phyloP scores from a whole-genome alignment of 2,797 vertebrate genomes.

The Gouania willdenowi region DNA sequence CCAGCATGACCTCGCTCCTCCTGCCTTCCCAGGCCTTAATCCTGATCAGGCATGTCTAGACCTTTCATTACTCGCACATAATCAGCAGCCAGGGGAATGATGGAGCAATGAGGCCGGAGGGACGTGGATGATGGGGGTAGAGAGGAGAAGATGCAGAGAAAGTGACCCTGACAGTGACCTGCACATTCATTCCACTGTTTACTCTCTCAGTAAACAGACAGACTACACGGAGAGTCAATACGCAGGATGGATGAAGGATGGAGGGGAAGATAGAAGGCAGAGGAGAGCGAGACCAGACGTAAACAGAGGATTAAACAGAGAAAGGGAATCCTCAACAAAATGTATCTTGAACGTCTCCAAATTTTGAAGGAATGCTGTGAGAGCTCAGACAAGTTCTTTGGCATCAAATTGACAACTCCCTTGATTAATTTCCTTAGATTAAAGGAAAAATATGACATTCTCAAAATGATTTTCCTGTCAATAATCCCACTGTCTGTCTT shows the following conservation, averaged over 20 bases:
- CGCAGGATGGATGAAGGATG: conserved; percentile 25
- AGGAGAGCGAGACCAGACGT: conserved; percentile 31
- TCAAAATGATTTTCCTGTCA: no score
- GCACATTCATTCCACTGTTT: conserved; percentile 55
- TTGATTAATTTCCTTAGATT: background rate
- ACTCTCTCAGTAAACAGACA: conserved; percentile 38
- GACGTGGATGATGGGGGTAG: conserved; percentile 20
- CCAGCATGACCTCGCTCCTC: conserved; percentile 47
- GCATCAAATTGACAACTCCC: background rate
- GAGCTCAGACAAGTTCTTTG: background rate
- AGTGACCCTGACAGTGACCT: conserved; percentile 58
- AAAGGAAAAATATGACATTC: background rate
- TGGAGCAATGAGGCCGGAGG: conserved; percentile 16
- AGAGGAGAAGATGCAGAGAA: conserved; percentile 35
- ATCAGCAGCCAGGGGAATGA: conserved; percentile 44
- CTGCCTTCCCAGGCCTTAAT: conserved; percentile 64
- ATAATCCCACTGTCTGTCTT: no score
- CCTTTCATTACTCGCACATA: conserved; percentile 72
- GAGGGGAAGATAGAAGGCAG: conserved; percentile 19
- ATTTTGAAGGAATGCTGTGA: background rate
- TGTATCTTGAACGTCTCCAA: conserved; percentile 17
- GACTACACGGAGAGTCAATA: conserved; percentile 34
- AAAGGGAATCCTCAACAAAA: conserved; percentile 37
- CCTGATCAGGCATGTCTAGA: conserved; percentile 79
- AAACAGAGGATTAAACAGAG: conserved; percentile 43